A percentile compares a stretch with the other conserved stretches of the same genome.
Conservation (phyloP, 92 coral and sea anemone genomes). For the Metridium senile region DNA sequence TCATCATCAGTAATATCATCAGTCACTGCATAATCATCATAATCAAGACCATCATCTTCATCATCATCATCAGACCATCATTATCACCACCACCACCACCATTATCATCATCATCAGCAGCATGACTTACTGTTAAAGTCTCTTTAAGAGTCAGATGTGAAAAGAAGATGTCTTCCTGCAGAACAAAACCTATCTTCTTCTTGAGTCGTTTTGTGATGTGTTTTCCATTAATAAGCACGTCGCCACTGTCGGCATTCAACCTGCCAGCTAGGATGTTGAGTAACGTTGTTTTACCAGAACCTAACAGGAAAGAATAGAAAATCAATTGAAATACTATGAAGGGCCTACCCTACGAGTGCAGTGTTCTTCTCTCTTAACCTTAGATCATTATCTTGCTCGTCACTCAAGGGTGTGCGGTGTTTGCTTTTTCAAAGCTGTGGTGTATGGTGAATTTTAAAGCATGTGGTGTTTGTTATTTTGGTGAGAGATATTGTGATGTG, state of each 20-base stretch:
- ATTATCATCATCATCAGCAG: background rate
- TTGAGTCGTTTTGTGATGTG: slow-evolving; percentile 75
- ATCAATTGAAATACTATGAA: background rate
- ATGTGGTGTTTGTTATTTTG: background rate
- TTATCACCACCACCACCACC: too few species aligned
- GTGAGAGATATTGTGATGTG: background rate
- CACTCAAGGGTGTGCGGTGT: too few species aligned
- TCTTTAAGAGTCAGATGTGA: slow-evolving; percentile 88
- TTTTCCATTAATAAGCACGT: slow-evolving; percentile 85
- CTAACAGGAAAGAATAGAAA: slow-evolving; percentile 30
- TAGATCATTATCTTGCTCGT: too few species aligned
- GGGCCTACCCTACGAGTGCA: too few species aligned
- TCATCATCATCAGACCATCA: too few species aligned
- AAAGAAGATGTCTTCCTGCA: slow-evolving; percentile 95
- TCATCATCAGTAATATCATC: too few species aligned
- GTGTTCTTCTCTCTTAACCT: too few species aligned
- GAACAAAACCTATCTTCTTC: slow-evolving; percentile 85
- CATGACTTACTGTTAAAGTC: slow-evolving; percentile 74
- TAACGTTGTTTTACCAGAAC: slow-evolving; percentile 94
- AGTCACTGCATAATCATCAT: too few species aligned
- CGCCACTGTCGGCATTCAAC: slow-evolving; percentile 74
- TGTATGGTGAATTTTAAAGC: too few species aligned
- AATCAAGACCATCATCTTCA: too few species aligned
- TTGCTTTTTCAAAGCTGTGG: too few species aligned
- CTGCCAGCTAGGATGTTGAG: slow-evolving; percentile 92